Evolutionary conservation across 1,140 invertebrate genomes (phyloP).

Genomic region (Micrasema minimum): DNA sequence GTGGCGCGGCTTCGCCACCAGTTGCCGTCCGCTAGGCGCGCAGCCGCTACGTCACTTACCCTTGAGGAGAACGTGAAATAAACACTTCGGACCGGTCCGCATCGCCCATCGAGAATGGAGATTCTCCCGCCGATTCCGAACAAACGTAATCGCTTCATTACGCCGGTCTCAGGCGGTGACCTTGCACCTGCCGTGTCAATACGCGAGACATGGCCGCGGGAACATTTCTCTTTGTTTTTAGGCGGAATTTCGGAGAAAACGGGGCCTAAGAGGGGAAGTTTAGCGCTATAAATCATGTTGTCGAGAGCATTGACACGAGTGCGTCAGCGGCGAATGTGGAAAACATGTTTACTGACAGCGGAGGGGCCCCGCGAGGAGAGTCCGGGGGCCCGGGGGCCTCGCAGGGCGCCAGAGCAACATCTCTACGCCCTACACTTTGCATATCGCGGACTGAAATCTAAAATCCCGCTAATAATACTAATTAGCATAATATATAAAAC

Average conservation of each 20-base stretch:
- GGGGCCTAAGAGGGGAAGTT: neutral
- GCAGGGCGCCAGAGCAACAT: conserved; percentile 20
- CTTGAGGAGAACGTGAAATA: neutral
- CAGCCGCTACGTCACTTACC: neutral
- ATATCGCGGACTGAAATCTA: too few species aligned
- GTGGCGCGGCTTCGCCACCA: too few species aligned
- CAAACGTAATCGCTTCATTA: neutral
- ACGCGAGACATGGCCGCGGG: neutral
- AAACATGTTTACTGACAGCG: neutral
- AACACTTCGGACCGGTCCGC: conserved; percentile 15
- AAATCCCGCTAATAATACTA: too few species aligned
- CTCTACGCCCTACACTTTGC: neutral
- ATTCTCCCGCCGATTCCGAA: neutral
- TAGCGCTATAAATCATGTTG: conserved; percentile 13
- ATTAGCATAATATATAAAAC: too few species aligned
- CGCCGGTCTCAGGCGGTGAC: neutral
- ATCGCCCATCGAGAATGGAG: neutral
- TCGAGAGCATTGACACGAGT: conserved; percentile 43
- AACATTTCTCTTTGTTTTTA: conserved; percentile 5
- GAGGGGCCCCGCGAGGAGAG: conserved; percentile 41
- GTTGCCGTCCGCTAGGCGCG: neutral
- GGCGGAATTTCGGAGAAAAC: neutral
- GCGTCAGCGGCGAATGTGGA: conserved; percentile 36
- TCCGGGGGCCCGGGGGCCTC: neutral
- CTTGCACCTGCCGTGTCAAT: conserved; percentile 2